Conservation (phyloP, 1,140 invertebrate species). For the Teleopsis dalmanni region DNA sequence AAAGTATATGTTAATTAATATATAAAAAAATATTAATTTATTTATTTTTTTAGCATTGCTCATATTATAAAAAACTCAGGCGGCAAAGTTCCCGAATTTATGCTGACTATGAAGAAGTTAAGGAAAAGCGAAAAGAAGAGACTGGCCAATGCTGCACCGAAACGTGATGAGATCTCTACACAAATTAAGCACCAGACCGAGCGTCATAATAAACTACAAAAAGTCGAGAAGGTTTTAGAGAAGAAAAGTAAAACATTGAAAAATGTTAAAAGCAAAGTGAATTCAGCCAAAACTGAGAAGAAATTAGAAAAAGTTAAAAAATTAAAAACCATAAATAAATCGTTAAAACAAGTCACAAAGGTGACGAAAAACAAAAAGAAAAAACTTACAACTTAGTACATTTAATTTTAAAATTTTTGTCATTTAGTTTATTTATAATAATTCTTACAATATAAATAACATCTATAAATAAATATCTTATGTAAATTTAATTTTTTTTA, state of each 20-base stretch:
- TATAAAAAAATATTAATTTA: background rate
- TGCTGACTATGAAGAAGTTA: slow-evolving; percentile 71
- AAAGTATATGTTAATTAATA: slow-evolving; percentile 14
- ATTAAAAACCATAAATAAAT: slow-evolving; percentile 10
- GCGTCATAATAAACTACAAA: slow-evolving; percentile 12
- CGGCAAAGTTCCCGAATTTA: slow-evolving; percentile 82
- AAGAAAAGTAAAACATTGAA: slow-evolving; percentile 6
- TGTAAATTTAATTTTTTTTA: no score
- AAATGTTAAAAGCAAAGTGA: no score
- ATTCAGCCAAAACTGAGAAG: no score
- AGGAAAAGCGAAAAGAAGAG: slow-evolving; percentile 58
- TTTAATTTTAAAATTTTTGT: no score
- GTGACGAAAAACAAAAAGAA: no score
- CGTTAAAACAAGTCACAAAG: no score
- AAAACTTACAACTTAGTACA: no score
- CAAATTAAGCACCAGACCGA: slow-evolving; percentile 34
- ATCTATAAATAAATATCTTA: no score
- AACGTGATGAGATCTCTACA: slow-evolving; percentile 57
- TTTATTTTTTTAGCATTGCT: slow-evolving; percentile 60
- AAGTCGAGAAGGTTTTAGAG: background rate
- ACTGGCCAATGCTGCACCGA: slow-evolving; percentile 51
- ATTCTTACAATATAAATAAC: no score
- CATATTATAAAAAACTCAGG: slow-evolving; percentile 80
- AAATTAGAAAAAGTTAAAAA: slow-evolving; percentile 5
- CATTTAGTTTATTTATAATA: no score